phyloP scores from a whole-genome alignment of 2,888 invertebrate genomes.

The Sturmia bella region DNA sequence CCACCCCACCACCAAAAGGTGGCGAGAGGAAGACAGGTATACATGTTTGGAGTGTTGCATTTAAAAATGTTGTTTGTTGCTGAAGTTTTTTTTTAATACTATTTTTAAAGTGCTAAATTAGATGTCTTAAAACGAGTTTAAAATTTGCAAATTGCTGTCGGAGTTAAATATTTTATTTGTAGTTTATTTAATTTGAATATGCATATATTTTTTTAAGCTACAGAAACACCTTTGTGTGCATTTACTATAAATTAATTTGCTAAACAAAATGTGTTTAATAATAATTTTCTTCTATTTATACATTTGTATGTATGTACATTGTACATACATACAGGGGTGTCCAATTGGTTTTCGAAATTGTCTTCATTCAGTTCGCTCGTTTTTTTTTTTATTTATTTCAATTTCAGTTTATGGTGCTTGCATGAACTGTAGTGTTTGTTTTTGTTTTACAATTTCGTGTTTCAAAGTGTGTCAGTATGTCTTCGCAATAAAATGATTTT shows the following conservation, averaged over 20 bases:
- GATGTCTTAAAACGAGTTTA: not conserved
- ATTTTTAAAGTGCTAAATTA: too few relatives aligned
- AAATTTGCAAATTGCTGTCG: conserved; percentile 44
- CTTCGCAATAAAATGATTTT: conserved; percentile 47
- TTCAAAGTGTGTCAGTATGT: conserved; percentile 47
- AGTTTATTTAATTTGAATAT: too few relatives aligned
- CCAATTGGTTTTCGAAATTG: conserved; percentile 45
- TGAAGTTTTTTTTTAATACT: too few relatives aligned
- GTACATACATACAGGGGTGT: not conserved
- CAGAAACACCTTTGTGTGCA: conserved; percentile 31
- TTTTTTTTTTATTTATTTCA: conserved; percentile 10
- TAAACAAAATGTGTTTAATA: conserved; percentile 28
- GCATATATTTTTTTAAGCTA: conserved; percentile 31
- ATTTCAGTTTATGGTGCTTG: not conserved
- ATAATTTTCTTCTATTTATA: conserved; percentile 13
- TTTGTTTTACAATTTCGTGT: not conserved
- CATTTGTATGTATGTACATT: too few relatives aligned
- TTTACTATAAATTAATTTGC: conserved; percentile 38
- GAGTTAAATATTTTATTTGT: not conserved
- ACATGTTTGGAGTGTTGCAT: conserved; percentile 54
- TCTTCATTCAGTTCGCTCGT: conserved; percentile 2
- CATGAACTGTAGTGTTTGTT: not conserved
- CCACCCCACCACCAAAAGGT: too few relatives aligned
- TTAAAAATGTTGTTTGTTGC: conserved; percentile 40
- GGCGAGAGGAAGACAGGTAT: too few relatives aligned